phyloP scores from a whole-genome alignment of 1,140 invertebrate species.

The Psilanteris sp. region DNA sequence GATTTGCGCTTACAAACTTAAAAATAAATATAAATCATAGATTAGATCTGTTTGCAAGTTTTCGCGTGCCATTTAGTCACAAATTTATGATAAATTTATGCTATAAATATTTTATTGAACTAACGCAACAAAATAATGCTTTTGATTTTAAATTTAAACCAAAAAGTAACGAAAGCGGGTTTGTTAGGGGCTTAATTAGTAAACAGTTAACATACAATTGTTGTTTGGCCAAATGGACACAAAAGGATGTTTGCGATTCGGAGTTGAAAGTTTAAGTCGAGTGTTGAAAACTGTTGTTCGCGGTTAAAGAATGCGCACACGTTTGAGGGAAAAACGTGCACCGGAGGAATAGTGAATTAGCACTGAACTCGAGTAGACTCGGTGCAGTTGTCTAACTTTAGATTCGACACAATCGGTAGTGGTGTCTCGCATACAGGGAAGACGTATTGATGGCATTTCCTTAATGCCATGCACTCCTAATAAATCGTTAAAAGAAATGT shows the following conservation, averaged over 20 bases:
- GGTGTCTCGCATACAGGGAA: slow-evolving; percentile 47
- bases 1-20: slow-evolving; percentile 41
- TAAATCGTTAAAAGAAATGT: slow-evolving; percentile 57
- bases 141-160: background rate
- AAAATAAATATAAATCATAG: slow-evolving; percentile 52
- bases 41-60: slow-evolving; percentile 31
- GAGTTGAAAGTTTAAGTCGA: background rate
- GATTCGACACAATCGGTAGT: slow-evolving; percentile 55
- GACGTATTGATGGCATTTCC: slow-evolving; percentile 60
- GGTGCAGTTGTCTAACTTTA: slow-evolving; percentile 64
- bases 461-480: slow-evolving; percentile 49
- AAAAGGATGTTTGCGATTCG: background rate
- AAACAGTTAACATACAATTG: too few relatives aligned
- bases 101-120: slow-evolving; percentile 47
- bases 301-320: slow-evolving; percentile 12
- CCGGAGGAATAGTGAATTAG: slow-evolving; percentile 53
- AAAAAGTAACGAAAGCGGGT: slow-evolving; percentile 12
- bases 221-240: background rate
- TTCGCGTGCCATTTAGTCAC: slow-evolving; percentile 3
- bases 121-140: background rate
- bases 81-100: slow-evolving; percentile 20
- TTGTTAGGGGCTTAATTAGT: too few relatives aligned
- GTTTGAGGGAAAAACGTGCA: slow-evolving; percentile 48
- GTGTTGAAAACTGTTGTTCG: slow-evolving; percentile 8
- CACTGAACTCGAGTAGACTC: slow-evolving; percentile 61